These are phyloP conservation scores for Acrossocheilus wenchowensis DNA, from an alignment of 2,797 vertebrate genomes.

Conservation along the genomic window DNA sequence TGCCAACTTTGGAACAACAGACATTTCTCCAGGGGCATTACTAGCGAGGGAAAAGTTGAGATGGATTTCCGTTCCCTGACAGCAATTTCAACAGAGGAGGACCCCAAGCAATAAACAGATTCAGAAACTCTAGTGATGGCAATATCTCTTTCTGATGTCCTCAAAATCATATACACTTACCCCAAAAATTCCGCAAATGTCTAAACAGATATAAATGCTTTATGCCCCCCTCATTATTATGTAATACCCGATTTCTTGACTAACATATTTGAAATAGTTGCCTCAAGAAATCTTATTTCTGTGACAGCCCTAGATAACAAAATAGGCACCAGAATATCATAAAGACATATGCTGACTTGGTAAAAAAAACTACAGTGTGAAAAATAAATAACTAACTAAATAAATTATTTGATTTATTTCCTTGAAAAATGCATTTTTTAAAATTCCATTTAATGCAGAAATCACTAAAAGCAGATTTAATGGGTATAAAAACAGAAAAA, in stretches of 20 bases:
- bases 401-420: neutral
- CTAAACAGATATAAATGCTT: neutral
- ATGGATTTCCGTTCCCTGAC: neutral
- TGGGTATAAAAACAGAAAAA: neutral
- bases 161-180: neutral
- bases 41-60: neutral
- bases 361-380: no score
- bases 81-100: neutral
- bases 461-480: neutral
- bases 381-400: no score
- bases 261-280: no score
- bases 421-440: neutral
- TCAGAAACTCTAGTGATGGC: neutral
- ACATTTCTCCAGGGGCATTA: neutral
- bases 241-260: no score
- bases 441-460: neutral
- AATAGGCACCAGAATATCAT: neutral
- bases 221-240: no score
- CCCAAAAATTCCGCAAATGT: neutral
- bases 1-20: slow-evolving; percentile 12
- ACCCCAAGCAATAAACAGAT: neutral
- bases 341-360: neutral
- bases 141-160: neutral
- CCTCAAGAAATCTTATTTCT: no score
- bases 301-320: no score